phyloP scores from a whole-genome alignment of 2,113 vertebrate genomes.

The Hystrix brachyura region DNA sequence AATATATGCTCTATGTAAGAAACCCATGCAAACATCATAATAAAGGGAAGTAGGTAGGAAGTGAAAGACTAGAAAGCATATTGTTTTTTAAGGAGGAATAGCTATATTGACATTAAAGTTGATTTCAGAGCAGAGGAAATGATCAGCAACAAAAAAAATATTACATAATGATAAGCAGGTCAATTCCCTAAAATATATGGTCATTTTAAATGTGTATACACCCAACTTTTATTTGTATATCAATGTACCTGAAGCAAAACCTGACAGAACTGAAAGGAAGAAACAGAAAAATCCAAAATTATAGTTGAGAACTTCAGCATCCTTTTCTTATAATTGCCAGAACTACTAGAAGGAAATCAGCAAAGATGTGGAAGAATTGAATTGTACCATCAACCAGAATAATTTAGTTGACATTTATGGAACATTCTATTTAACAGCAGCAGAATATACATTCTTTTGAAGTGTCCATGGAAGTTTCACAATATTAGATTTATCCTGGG shows the following conservation, averaged over 20 bases:
- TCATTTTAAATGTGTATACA: neutral
- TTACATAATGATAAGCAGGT: neutral
- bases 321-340: slow-evolving; percentile 22
- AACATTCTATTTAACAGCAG: neutral
- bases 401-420: slow-evolving; percentile 14
- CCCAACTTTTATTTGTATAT: neutral
- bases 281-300: neutral
- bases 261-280: slow-evolving; percentile 18
- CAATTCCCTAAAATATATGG: neutral
- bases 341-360: neutral
- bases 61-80: neutral
- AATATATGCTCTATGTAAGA: neutral
- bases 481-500: neutral
- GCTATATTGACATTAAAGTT: neutral
- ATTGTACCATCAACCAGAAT: neutral
- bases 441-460: neutral
- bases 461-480: neutral
- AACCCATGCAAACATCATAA: neutral
- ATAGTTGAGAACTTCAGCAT: neutral
- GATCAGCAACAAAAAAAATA: neutral
- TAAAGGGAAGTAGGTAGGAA: neutral
- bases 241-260: neutral
- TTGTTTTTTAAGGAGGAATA: neutral
- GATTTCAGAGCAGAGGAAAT: neutral
- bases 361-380: neutral